Evolutionary conservation across 2,797 vertebrate genomes (phyloP).

Genomic region (Enteromius radiatus): DNA sequence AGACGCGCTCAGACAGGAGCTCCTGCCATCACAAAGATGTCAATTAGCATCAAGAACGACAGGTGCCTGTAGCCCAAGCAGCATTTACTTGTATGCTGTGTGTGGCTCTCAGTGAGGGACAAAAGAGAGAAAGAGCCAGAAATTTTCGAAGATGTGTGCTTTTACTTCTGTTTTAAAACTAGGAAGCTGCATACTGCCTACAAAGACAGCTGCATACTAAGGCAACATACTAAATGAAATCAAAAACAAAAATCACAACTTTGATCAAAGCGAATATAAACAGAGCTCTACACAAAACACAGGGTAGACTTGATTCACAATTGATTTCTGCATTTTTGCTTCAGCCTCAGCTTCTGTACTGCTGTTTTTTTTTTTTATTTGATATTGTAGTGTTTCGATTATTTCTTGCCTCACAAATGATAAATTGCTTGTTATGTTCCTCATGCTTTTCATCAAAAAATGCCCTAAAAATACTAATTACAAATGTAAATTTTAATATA

Average conservation of each 20-base stretch:
- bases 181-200: neutral
- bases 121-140: neutral
- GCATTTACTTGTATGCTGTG: constrained; percentile 16
- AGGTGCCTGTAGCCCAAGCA: constrained; percentile 36
- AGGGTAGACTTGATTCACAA: neutral
- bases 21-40: constrained; percentile 37
- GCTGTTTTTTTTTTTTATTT: neutral
- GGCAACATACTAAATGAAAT: neutral
- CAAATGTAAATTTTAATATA: neutral
- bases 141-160: neutral
- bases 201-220: neutral
- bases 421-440: neutral
- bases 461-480: neutral
- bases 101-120: neutral
- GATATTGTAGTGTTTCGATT: neutral
- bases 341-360: neutral
- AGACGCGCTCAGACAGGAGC: constrained; percentile 20
- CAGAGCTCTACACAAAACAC: neutral
- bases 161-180: constrained; percentile 9
- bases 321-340: neutral
- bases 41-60: constrained; percentile 54
- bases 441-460: neutral
- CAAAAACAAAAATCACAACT: too few relatives aligned
- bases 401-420: neutral
- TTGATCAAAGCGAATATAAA: too few relatives aligned